A percentile compares a stretch with the other conserved stretches of the same genome.
These are phyloP conservation scores for Artibeus lituratus DNA, from an alignment of 2,797 vertebrate genomes.

Conservation along the genomic window DNA sequence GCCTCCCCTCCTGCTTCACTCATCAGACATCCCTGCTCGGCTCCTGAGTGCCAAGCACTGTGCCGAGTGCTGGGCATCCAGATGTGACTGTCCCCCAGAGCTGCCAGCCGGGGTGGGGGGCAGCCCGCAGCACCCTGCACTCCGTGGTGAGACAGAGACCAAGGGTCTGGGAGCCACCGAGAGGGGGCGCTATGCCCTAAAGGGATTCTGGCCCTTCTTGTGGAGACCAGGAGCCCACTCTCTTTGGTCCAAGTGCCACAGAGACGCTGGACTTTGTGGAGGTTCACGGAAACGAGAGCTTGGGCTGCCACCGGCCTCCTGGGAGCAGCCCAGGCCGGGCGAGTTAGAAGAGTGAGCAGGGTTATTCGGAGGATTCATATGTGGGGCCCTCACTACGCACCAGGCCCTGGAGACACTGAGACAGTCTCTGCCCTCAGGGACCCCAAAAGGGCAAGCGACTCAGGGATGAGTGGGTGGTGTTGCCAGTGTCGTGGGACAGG, in stretches of 20 bases:
- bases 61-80: too few species aligned
- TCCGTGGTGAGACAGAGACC: rapidly evolving
- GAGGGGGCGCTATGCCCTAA: rapidly evolving
- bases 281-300: neutral
- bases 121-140: rapidly evolving
- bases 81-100: too few species aligned
- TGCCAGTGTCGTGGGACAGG: rapidly evolving
- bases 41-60: too few species aligned
- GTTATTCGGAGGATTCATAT: neutral
- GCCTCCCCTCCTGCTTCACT: too few species aligned
- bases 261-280: neutral
- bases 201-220: neutral
- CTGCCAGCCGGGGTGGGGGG: too few species aligned
- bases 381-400: neutral
- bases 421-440: neutral
- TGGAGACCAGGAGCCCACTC: neutral
- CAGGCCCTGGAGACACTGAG: neutral
- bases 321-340: rapidly evolving
- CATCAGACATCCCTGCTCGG: too few species aligned
- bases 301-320: neutral
- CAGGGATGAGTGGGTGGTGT: rapidly evolving
- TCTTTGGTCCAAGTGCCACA: neutral
- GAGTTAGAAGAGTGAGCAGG: rapidly evolving
- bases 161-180: neutral
- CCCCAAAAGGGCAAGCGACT: neutral